Percentiles rank a stretch among this genome's conserved stretches.
Evolutionary conservation across 2,888 invertebrate genomes (phyloP).

Genomic region (Lepidonotus clava): DNA sequence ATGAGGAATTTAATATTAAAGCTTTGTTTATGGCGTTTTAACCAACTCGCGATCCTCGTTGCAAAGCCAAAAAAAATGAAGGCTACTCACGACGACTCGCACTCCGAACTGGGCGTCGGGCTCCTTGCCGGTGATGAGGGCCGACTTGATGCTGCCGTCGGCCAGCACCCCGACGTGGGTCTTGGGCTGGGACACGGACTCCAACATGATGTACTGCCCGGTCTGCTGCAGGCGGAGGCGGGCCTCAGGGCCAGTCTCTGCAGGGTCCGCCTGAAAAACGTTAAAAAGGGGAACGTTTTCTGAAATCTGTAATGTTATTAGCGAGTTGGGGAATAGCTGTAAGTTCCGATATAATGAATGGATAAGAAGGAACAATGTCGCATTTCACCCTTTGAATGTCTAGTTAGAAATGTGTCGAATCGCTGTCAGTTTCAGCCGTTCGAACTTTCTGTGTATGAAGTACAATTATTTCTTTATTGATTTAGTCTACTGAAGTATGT

Average conservation of each 20-base stretch:
- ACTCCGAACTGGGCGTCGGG: conserved; percentile 72
- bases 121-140: conserved; percentile 72
- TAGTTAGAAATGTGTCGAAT: neutral
- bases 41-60: no score
- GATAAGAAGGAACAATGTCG: neutral
- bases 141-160: conserved; percentile 73
- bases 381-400: neutral
- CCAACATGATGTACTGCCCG: conserved; percentile 70
- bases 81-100: conserved; percentile 74
- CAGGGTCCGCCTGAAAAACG: neutral
- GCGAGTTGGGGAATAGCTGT: neutral
- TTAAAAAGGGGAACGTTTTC: neutral
- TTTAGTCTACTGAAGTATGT: no score
- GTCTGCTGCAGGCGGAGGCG: conserved; percentile 70
- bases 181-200: conserved; percentile 71
- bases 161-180: conserved; percentile 73
- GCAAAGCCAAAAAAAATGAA: no score
- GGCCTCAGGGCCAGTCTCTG: conserved; percentile 67
- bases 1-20: no score
- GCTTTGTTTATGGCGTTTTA: no score
- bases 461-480: no score
- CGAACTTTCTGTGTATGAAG: neutral
- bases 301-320: neutral
- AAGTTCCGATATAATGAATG: neutral
- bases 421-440: neutral